These are phyloP conservation scores for Heterotis niloticus DNA, from an alignment of 2,113 vertebrate species.

Conservation along the genomic window DNA sequence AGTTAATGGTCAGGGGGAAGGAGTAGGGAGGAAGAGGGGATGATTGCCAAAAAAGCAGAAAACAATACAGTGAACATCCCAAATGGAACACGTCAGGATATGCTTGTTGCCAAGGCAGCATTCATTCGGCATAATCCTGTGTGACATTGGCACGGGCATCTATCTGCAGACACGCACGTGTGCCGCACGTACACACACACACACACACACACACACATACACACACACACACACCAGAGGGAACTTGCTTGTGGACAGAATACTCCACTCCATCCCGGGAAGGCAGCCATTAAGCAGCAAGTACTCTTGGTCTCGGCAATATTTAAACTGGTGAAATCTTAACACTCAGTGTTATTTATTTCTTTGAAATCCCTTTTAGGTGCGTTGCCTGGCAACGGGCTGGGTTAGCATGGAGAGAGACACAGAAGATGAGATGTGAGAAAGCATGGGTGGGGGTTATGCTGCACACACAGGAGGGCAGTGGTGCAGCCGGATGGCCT, in stretches of 20 bases:
- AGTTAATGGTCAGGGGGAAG: neutral
- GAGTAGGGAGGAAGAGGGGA: neutral
- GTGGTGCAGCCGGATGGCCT: neutral
- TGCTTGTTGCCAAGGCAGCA: slow-evolving; percentile 24
- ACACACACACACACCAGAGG: neutral
- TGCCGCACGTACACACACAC: neutral
- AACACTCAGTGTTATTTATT: slow-evolving; percentile 45
- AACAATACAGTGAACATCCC: slow-evolving; percentile 21
- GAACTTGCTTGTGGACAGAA: neutral
- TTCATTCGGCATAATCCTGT: neutral
- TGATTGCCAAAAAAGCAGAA: neutral
- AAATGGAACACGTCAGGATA: slow-evolving; percentile 11
- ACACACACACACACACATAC: too few species aligned
- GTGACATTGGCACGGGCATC: too few species aligned
- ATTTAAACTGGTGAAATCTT: slow-evolving; percentile 27
- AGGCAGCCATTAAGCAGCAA: neutral
- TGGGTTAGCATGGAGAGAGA: slow-evolving; percentile 21
- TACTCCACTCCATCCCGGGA: neutral
- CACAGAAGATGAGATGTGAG: slow-evolving; percentile 26
- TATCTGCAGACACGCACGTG: neutral
- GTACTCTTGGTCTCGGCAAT: neutral
- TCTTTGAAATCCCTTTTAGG: slow-evolving; percentile 45
- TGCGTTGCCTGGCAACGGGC: slow-evolving; percentile 47
- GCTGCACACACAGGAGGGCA: neutral
- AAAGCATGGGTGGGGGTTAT: neutral